These are phyloP conservation scores for Dicyrtoma fusca DNA, from an alignment of 2,888 invertebrate species.

Conservation along the genomic window DNA sequence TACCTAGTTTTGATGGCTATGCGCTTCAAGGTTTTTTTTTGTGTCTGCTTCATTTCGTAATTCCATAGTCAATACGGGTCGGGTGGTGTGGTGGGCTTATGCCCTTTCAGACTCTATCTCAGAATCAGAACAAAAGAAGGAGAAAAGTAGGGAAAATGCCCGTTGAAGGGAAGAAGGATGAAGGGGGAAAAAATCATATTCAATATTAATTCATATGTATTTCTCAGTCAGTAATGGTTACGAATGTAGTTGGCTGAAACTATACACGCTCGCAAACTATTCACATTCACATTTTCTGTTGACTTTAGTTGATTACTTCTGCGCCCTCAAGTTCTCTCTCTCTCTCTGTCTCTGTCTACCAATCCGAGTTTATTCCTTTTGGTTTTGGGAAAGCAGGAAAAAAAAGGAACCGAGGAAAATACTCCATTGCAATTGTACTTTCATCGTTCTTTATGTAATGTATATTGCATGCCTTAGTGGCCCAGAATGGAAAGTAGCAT, in stretches of 20 bases:
- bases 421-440: no score
- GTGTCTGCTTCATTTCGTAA: slow-evolving; percentile 12
- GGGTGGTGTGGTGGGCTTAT: neutral
- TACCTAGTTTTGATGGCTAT: no score
- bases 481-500: no score
- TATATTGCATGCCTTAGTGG: no score
- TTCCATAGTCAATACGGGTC: slow-evolving; percentile 23
- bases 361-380: no score
- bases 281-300: slow-evolving; percentile 26
- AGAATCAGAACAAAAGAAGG: slow-evolving; percentile 9
- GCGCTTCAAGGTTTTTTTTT: no score
- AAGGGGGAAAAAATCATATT: slow-evolving; percentile 10
- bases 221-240: slow-evolving; percentile 23
- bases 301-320: slow-evolving; percentile 23
- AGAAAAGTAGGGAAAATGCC: neutral
- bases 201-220: slow-evolving; percentile 25
- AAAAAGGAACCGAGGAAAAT: no score
- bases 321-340: slow-evolving; percentile 12
- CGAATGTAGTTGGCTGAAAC: slow-evolving; percentile 17
- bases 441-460: no score
- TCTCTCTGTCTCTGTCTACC: neutral
- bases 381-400: no score
- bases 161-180: neutral
- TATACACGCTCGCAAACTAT: slow-evolving; percentile 24
- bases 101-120: slow-evolving; percentile 15